phyloP scores from a whole-genome alignment of 2,888 invertebrate species.

The Ectobius pallidus region DNA sequence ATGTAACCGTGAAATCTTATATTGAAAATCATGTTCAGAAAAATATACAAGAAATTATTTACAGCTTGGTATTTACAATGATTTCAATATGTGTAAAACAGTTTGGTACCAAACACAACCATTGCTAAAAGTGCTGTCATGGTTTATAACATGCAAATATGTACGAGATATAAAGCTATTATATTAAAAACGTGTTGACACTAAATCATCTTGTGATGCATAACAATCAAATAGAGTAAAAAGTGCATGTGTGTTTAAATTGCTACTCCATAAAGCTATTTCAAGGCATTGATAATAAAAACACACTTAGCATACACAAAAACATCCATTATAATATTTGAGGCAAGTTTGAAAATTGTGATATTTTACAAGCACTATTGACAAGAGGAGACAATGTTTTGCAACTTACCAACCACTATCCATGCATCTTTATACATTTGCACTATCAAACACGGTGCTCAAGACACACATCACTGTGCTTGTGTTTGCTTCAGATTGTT shows the following conservation, averaged over 20 bases:
- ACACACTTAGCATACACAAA: constrained; percentile 5
- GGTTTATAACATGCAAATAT: constrained; percentile 37
- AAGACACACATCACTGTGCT: no score
- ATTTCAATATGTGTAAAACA: constrained; percentile 42
- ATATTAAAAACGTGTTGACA: constrained; percentile 35
- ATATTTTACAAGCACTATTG: background rate
- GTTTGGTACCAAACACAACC: constrained; percentile 42
- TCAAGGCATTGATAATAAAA: constrained; percentile 33
- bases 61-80: constrained; percentile 44
- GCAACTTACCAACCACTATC: no score
- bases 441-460: no score
- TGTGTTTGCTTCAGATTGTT: no score
- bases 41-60: constrained; percentile 46
- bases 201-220: constrained; percentile 18
- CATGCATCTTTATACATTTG: no score
- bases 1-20: constrained; percentile 40
- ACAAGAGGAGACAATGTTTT: background rate
- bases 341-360: background rate
- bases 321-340: constrained; percentile 17
- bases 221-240: constrained; percentile 35
- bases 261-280: constrained; percentile 31
- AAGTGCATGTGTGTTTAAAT: constrained; percentile 35
- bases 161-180: constrained; percentile 37
- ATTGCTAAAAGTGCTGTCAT: constrained; percentile 40
- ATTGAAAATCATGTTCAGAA: constrained; percentile 45